Evolutionary conservation across 35 echinoderm and acorn worm species (phyloP).

Genomic region (Strongylocentrotus purpuratus): DNA sequence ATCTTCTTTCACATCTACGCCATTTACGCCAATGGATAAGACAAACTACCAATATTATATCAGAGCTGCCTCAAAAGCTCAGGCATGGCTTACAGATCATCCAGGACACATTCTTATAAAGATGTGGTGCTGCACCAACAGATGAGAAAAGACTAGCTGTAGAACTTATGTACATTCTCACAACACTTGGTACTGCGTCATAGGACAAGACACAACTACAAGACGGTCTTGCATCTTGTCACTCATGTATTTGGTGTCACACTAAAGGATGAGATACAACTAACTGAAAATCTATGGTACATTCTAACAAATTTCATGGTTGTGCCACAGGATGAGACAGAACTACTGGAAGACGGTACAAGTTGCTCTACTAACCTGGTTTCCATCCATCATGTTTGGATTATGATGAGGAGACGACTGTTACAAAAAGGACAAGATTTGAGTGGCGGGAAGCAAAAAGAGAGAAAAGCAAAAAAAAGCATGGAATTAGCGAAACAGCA

Average conservation of each 20-base stretch:
- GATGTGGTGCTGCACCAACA: no score
- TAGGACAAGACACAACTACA: neutral
- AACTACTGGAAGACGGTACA: neutral
- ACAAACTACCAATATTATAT: neutral
- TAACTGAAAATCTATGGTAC: neutral
- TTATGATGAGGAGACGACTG: slow-evolving; percentile 83
- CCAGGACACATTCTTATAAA: no score
- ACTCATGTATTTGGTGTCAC: neutral
- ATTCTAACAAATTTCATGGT: neutral
- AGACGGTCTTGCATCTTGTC: neutral
- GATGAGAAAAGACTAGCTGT: no score
- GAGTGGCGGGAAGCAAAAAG: neutral
- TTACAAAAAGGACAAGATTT: slow-evolving; percentile 9
- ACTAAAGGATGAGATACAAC: neutral
- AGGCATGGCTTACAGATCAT: no score
- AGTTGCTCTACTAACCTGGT: slow-evolving; percentile 65
- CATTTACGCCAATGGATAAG: neutral
- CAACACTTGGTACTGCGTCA: neutral
- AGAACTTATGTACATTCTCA: neutral
- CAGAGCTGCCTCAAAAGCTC: no score
- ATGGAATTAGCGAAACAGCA: slow-evolving; percentile 20
- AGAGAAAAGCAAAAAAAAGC: slow-evolving; percentile 34
- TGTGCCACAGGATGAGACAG: neutral
- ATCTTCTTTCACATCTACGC: no score
- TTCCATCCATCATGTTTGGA: slow-evolving; percentile 76